Conservation (phyloP, 1,140 invertebrate genomes). For the Orius insidiosus region DNA sequence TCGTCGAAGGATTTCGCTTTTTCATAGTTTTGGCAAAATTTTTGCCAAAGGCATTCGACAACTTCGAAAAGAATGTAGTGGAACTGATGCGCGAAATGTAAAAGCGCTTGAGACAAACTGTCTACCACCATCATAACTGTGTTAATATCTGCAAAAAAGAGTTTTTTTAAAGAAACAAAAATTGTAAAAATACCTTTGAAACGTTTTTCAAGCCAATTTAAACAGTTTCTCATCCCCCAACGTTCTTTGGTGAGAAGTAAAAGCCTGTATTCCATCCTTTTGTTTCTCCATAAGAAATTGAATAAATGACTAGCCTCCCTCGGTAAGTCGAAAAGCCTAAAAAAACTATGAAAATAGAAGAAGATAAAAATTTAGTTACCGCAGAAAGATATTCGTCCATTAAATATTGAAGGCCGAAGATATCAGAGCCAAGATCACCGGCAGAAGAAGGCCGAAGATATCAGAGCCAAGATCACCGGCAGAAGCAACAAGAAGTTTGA, state of each 20-base stretch:
- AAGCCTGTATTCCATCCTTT: conserved; percentile 82
- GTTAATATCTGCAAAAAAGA: conserved; percentile 10
- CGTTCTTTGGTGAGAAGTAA: conserved; percentile 78
- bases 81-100: conserved; percentile 87
- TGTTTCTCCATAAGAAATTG: conserved; percentile 83
- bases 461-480: conserved; percentile 86
- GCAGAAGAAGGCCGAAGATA: conserved; percentile 69
- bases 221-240: conserved; percentile 23
- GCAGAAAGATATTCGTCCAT: conserved; percentile 86
- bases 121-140: conserved; percentile 34
- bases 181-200: too few species aligned
- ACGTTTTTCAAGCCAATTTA: conserved; percentile 36
- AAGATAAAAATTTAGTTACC: conserved; percentile 26
- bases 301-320: conserved; percentile 74
- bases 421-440: conserved; percentile 87
- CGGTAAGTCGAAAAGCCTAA: conserved; percentile 68
- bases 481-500: conserved; percentile 57
- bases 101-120: conserved; percentile 73
- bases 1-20: conserved; percentile 67
- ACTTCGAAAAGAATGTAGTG: too few species aligned
- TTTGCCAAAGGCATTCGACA: conserved; percentile 91
- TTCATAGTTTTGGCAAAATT: conserved; percentile 51
- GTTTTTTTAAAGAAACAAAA: too few species aligned
- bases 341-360: conserved; percentile 15
- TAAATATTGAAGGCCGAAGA: conserved; percentile 85